Evolutionary conservation across 2,888 invertebrate genomes (phyloP).

Genomic region (Dynastes tityus): DNA sequence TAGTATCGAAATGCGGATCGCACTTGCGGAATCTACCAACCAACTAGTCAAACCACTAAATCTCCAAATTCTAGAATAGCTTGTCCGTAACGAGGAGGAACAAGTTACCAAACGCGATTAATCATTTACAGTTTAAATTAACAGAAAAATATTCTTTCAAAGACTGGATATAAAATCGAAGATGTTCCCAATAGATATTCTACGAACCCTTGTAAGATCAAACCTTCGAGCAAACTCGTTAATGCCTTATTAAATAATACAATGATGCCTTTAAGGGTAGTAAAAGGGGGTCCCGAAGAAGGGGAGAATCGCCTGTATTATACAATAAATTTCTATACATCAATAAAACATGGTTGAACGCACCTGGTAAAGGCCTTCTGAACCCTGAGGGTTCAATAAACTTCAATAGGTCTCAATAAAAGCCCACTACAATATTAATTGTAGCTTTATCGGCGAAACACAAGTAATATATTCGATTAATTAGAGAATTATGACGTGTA

Average conservation of each 20-base stretch:
- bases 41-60: constrained; percentile 40
- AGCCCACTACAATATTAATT: constrained; percentile 18
- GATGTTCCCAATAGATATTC: not conserved
- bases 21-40: constrained; percentile 47
- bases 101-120: constrained; percentile 36
- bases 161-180: not conserved
- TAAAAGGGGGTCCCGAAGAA: not conserved
- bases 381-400: constrained; percentile 21
- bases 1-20: constrained; percentile 57
- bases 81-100: constrained; percentile 13
- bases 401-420: constrained; percentile 21
- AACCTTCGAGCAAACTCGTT: too few relatives aligned
- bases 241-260: constrained; percentile 2
- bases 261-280: not conserved
- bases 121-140: constrained; percentile 38
- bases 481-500: constrained; percentile 1
- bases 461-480: constrained; percentile 11
- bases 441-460: not conserved
- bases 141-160: constrained; percentile 2
- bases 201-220: not conserved
- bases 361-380: constrained; percentile 9
- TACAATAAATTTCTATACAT: constrained; percentile 24
- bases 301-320: not conserved
- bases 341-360: constrained; percentile 14
- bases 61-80: constrained; percentile 39